Evolutionary conservation across 2,888 invertebrate species (phyloP), one percentile per base, ranked within the genome.

Genomic region (Sphinx pinastri): DNA sequence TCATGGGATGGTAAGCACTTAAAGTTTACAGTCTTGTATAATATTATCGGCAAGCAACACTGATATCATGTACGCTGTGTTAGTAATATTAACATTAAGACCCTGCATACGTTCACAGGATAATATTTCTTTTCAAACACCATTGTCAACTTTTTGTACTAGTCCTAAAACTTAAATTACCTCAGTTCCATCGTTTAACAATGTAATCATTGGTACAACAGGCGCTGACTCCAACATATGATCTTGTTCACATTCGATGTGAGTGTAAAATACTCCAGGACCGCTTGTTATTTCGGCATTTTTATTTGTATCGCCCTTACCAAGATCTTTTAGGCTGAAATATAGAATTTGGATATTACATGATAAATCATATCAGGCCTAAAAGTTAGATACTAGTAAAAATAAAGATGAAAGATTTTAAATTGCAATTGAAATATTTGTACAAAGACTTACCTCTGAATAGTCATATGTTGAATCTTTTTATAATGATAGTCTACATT

Each of bases 381-480:
- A 25, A 25, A 25, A 25, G 25, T 25, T 25, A 25, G 25, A 25
- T 25, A 25, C 25, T 1, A 25, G 25, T 25, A 25, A 25, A 25
- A 25, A 25, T 25, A 2, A 25, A 25, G 25, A 25, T 25, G 25
- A 25, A 25, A 25, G 25, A 25, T 2, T 25, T 25, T 1, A 25
- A 25, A 25, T 25, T 25, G 25, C 25, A 25, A 25, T 25, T 25
- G 25, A 25, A 25, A 25, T 25, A 25, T 25, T 25, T 25, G 1
- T 25, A 19, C 10, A 55, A 57, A 59, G 4, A 72, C 77, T 96
- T 77, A 86, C 84, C 75, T 73, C 14, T 55, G 72, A 66, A 85
- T 73, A 2, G 79, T 75, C 69, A 81, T 71, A 47, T 70, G 66
- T 66, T 72, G 60, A 16, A 81, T 66, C 19, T 73, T 77, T 10